Evolutionary conservation across 1,140 invertebrate species (phyloP).

Genomic region (Lepidurus couesii): DNA sequence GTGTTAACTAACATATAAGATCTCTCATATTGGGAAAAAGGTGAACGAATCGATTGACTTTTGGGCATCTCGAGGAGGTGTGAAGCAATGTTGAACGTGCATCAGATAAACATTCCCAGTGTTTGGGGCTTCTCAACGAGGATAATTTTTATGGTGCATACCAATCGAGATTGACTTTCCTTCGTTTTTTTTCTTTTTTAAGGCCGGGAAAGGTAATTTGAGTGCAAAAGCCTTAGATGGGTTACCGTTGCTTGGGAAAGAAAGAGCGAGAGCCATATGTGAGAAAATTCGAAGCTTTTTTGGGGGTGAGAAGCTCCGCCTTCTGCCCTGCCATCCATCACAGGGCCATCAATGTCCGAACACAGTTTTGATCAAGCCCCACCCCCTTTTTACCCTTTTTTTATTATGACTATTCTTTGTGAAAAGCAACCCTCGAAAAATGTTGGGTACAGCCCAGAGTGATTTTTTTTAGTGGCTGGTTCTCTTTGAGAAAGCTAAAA

Average conservation of each 20-base stretch:
- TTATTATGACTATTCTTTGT: neutral
- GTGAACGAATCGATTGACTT: conserved; percentile 19
- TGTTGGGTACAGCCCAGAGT: too few relatives aligned
- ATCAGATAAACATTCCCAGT: neutral
- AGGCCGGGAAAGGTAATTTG: neutral
- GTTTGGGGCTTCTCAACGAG: neutral
- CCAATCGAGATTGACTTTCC: conserved; percentile 18
- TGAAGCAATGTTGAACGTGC: conserved; percentile 1
- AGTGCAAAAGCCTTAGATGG: neutral
- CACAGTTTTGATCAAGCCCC: neutral
- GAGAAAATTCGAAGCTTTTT: neutral
- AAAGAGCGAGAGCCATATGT: neutral
- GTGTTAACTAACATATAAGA: too few relatives aligned
- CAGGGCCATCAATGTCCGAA: neutral
- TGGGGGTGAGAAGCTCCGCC: conserved; percentile 12
- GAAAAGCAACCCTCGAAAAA: too few relatives aligned
- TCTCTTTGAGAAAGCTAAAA: too few relatives aligned
- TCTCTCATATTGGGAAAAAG: neutral
- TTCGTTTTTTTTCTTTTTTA: neutral
- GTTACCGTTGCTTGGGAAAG: neutral
- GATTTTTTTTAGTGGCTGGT: too few relatives aligned
- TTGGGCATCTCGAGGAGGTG: neutral
- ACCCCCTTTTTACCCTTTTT: conserved; percentile 2
- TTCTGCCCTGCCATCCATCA: conserved; percentile 6
- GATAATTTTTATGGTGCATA: conserved; percentile 14